Percentiles rank a stretch among this genome's conserved stretches.
Evolutionary conservation across 2,888 invertebrate genomes (phyloP).

Genomic region (Melanargia galathea): DNA sequence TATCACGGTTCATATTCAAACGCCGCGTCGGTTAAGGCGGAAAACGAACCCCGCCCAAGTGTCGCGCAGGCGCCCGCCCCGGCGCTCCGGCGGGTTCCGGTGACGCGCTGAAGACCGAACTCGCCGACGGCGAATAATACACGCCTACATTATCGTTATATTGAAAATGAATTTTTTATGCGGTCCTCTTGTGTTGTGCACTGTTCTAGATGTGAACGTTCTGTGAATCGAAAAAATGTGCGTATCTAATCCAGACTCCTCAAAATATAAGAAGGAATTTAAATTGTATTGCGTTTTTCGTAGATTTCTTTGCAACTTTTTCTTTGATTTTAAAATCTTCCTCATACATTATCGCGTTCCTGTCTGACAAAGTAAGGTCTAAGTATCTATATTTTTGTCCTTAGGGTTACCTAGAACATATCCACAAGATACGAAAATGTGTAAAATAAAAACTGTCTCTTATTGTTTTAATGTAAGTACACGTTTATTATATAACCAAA

Average conservation of each 20-base stretch:
- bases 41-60: slow-evolving; percentile 61
- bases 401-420: too few relatives aligned
- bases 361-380: too few relatives aligned
- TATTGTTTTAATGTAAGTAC: too few relatives aligned
- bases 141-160: slow-evolving; percentile 81
- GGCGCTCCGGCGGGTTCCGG: slow-evolving; percentile 48
- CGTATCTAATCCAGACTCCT: too few relatives aligned
- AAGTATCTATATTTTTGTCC: too few relatives aligned
- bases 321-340: not conserved
- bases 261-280: not conserved
- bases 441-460: too few relatives aligned
- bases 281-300: not conserved
- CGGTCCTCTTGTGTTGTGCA: slow-evolving; percentile 58
- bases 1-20: slow-evolving; percentile 43
- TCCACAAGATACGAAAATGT: too few relatives aligned
- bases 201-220: slow-evolving; percentile 37
- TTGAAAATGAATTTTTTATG: slow-evolving; percentile 75
- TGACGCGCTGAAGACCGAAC: slow-evolving; percentile 42
- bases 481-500: too few relatives aligned
- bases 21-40: slow-evolving; percentile 54
- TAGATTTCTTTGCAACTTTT: not conserved
- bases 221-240: slow-evolving; percentile 37
- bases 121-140: slow-evolving; percentile 64
- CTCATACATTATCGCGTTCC: too few relatives aligned
- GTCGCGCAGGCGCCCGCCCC: slow-evolving; percentile 72